A percentile compares a stretch with the other conserved stretches of the same genome.
phyloP scores from a whole-genome alignment of 2,797 vertebrate species.

The Esox lucius region DNA sequence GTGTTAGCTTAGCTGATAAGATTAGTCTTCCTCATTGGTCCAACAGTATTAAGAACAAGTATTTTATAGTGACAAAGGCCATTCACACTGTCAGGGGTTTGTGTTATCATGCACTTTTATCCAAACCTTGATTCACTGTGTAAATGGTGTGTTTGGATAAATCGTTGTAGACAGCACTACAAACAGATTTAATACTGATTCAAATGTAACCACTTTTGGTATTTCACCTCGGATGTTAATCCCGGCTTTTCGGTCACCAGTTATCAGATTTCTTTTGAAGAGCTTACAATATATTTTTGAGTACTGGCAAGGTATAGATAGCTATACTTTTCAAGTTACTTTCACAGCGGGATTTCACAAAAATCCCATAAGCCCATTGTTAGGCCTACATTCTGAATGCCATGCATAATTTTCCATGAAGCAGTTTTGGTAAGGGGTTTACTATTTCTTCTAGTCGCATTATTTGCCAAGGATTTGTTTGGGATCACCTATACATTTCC shows the following conservation, averaged over 20 bases:
- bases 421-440: background rate
- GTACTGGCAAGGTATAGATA: background rate
- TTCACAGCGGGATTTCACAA: background rate
- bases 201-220: background rate
- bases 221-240: background rate
- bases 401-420: background rate
- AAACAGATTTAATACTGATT: background rate
- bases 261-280: background rate
- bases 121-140: background rate
- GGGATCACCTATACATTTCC: background rate
- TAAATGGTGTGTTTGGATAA: background rate
- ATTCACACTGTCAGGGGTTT: background rate
- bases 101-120: constrained; percentile 2
- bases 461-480: constrained; percentile 11
- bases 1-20: constrained; percentile 43
- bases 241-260: background rate
- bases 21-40: constrained; percentile 33
- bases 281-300: background rate
- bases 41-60: constrained; percentile 35
- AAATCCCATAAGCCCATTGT: background rate
- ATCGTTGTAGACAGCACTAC: background rate
- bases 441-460: background rate
- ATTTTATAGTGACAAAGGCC: constrained; percentile 1
- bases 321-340: background rate
- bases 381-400: background rate